phyloP scores from a whole-genome alignment of 2,888 invertebrate genomes.

The Cantharis rustica region DNA sequence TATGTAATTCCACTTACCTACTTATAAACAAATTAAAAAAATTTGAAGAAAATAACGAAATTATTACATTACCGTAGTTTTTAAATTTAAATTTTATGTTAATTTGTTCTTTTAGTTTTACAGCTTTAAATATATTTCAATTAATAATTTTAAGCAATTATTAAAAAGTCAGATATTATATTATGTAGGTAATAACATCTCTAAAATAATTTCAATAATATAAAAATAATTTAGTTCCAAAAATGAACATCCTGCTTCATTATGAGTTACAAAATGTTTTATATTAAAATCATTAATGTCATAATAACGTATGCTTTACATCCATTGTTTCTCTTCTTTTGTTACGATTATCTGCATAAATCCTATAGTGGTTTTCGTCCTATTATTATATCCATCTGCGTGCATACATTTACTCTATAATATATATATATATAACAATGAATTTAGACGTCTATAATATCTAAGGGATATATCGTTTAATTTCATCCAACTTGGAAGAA shows the following conservation, averaged over 20 bases:
- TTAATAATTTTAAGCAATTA: no score
- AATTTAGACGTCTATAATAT: constrained; percentile 30
- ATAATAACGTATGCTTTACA: constrained; percentile 31
- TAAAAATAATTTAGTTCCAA: background rate
- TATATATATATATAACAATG: constrained; percentile 39
- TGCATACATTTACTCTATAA: constrained; percentile 41
- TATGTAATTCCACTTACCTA: no score
- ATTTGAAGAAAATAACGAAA: no score
- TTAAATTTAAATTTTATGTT: no score
- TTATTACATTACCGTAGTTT: no score
- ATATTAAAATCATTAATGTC: constrained; percentile 13
- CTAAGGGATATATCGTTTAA: constrained; percentile 21
- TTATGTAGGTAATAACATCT: background rate
- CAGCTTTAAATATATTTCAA: no score
- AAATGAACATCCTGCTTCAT: background rate
- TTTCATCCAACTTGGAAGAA: constrained; percentile 21
- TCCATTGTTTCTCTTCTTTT: constrained; percentile 45
- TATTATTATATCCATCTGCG: constrained; percentile 46
- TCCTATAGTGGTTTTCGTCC: constrained; percentile 43
- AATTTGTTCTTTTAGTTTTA: no score
- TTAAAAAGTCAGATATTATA: background rate
- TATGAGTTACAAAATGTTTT: background rate
- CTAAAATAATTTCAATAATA: background rate
- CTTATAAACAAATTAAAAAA: no score
- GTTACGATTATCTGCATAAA: constrained; percentile 46